Evolutionary conservation across 2,888 invertebrate genomes (phyloP).

Genomic region (Thymelicus acteon): DNA sequence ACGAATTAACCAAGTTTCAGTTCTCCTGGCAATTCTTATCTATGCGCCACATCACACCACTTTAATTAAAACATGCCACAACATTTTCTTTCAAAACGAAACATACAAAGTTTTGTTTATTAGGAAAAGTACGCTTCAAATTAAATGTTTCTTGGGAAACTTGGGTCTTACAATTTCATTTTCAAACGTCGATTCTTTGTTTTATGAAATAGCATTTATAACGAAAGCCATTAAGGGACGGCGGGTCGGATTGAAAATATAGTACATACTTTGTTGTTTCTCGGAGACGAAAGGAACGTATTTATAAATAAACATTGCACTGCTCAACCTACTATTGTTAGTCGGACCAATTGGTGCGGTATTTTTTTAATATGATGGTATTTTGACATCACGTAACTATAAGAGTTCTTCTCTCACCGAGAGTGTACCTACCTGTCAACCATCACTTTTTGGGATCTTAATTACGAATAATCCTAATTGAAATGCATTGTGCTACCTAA

Average conservation of each 20-base stretch:
- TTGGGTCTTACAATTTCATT: conserved; percentile 50
- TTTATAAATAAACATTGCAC: background rate
- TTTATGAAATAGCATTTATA: conserved; percentile 31
- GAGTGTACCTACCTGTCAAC: no score
- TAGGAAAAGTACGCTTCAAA: conserved; percentile 58
- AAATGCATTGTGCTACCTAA: no score
- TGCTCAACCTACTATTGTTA: background rate
- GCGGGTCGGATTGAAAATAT: conserved; percentile 6
- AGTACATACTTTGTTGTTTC: conserved; percentile 11
- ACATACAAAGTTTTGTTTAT: conserved; percentile 58
- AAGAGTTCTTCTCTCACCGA: no score
- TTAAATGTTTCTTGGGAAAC: conserved; percentile 59
- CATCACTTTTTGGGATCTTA: no score
- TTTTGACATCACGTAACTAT: no score
- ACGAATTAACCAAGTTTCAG: conserved; percentile 24
- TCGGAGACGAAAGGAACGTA: background rate
- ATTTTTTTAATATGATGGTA: no score
- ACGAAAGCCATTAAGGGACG: conserved; percentile 8
- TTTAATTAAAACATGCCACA: conserved; percentile 69
- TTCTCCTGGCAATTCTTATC: conserved; percentile 45
- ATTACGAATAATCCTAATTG: no score
- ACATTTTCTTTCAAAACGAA: conserved; percentile 56
- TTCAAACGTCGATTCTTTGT: conserved; percentile 48
- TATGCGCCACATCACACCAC: conserved; percentile 59
- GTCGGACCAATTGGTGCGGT: no score